Percentiles rank a stretch among this genome's conserved stretches.
These are phyloP conservation scores for Harpalus rufipes DNA, from an alignment of 2,888 invertebrate species.

Conservation along the genomic window DNA sequence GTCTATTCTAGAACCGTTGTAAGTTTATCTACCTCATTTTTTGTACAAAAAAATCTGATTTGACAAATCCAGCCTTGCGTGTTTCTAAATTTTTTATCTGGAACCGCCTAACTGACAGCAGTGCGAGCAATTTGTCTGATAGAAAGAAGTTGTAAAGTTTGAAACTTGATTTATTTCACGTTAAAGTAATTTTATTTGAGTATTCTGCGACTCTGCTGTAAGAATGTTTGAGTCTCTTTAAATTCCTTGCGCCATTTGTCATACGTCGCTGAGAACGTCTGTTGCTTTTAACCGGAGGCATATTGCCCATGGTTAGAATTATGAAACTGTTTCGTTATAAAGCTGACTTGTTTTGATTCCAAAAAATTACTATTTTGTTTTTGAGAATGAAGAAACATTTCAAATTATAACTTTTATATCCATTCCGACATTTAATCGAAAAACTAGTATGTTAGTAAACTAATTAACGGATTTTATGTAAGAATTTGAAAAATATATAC, in stretches of 20 bases:
- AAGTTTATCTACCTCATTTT: conserved; percentile 26
- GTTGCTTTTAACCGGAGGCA: not conserved
- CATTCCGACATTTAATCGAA: too few relatives aligned
- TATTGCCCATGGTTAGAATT: too few relatives aligned
- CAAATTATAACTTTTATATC: too few relatives aligned
- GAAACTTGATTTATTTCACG: conserved; percentile 64
- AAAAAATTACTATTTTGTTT: too few relatives aligned
- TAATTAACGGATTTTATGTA: too few relatives aligned
- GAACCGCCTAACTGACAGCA: conserved; percentile 37
- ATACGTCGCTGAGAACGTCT: conserved; percentile 21
- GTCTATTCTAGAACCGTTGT: conserved; percentile 25
- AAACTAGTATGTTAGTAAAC: too few relatives aligned
- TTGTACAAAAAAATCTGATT: conserved; percentile 41
- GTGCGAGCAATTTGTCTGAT: conserved; percentile 59
- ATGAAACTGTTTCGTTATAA: too few relatives aligned
- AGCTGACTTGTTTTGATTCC: too few relatives aligned
- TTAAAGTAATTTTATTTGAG: conserved; percentile 63
- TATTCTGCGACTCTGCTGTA: conserved; percentile 46
- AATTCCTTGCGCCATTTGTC: conserved; percentile 63
- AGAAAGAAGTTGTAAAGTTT: conserved; percentile 60
- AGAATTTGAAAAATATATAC: too few relatives aligned
- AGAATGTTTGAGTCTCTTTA: conserved; percentile 58
- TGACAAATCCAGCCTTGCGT: conserved; percentile 22
- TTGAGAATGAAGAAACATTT: too few relatives aligned
- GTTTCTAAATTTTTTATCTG: conserved; percentile 58